These are phyloP conservation scores for Macrobrachium nipponense DNA, from an alignment of 1,140 invertebrate genomes.

Conservation along the genomic window DNA sequence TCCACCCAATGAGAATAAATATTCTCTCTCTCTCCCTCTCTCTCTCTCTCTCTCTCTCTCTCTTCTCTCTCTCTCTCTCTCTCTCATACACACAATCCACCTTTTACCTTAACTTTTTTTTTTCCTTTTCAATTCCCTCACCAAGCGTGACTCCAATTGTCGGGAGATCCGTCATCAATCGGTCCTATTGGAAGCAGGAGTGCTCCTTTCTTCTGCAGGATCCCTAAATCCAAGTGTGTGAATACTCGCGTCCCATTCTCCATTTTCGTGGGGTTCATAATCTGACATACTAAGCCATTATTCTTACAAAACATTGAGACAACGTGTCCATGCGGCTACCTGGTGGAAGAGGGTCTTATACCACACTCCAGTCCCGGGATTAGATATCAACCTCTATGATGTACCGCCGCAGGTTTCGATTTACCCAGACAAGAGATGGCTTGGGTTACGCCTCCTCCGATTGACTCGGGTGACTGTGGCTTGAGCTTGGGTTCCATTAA, in stretches of 20 bases:
- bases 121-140: background rate
- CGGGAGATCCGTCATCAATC: slow-evolving; percentile 22
- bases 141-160: slow-evolving; percentile 45
- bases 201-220: slow-evolving; percentile 36
- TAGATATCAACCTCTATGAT: background rate
- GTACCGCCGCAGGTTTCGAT: slow-evolving; percentile 1
- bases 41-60: slow-evolving; percentile 16
- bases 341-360: slow-evolving; percentile 3
- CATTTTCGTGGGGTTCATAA: slow-evolving; percentile 53
- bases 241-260: slow-evolving; percentile 48
- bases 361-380: background rate
- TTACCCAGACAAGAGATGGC: background rate
- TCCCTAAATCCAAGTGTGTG: slow-evolving; percentile 33
- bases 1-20: background rate
- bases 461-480: slow-evolving; percentile 49
- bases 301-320: slow-evolving; percentile 63
- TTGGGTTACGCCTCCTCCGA: slow-evolving; percentile 44
- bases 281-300: slow-evolving; percentile 57
- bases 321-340: slow-evolving; percentile 49
- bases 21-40: background rate
- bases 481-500: slow-evolving; percentile 60
- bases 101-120: background rate
- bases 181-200: slow-evolving; percentile 26
- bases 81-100: background rate
- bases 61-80: slow-evolving; percentile 17